Evolutionary conservation across 1,140 invertebrate genomes (phyloP), one percentile per base, ranked within the genome.

Genomic region (Hormaphis cornu): DNA sequence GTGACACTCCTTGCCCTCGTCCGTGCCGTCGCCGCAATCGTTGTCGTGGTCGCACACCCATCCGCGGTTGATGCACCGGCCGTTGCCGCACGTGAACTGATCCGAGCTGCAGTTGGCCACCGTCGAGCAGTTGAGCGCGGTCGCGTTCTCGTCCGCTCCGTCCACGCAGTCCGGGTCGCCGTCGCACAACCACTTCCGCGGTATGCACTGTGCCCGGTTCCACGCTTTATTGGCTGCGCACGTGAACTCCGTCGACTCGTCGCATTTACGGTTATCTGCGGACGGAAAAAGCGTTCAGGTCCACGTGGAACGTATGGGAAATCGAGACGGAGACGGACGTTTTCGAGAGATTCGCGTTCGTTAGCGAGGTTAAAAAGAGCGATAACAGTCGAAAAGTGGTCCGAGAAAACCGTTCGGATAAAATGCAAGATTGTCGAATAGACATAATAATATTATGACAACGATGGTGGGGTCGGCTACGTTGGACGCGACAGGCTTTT

Each of bases 101-200:
- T 90, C 89, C 0, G 90, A 89, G 3, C 82, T 83, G 72, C 93
- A 95, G 0, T 90, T 88, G 46, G 87, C 84, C 2, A 89, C 87
- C 6, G 84, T 83, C 0, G 91, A 84, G 76, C 93, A 97, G 73
- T 87, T 86, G 70, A 91, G 87, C 10, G 89, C 73, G 0, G 90
- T 91, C 0, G 85, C 81, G 75, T 94, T 94, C 79, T 98, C 95
- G 78, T 98, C 95, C n/a, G 93, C 93, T 0, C 93, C 93, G 77
- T 97, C 94, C 0, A 95, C 90, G 78, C 95, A 97, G 76, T 97
- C 94, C 0, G 93, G 91, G 77, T 96, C 93, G 0, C 93, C 93
- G 77, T 97, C 95, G 78, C 95, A 98, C 0, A 97, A 80, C 93
- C 93, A 97, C 76, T 93, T 90, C 71, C 85, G 86, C 0, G 92